These are phyloP conservation scores for Dipodomys spectabilis DNA, from an alignment of 2,113 vertebrate species.

Conservation along the genomic window DNA sequence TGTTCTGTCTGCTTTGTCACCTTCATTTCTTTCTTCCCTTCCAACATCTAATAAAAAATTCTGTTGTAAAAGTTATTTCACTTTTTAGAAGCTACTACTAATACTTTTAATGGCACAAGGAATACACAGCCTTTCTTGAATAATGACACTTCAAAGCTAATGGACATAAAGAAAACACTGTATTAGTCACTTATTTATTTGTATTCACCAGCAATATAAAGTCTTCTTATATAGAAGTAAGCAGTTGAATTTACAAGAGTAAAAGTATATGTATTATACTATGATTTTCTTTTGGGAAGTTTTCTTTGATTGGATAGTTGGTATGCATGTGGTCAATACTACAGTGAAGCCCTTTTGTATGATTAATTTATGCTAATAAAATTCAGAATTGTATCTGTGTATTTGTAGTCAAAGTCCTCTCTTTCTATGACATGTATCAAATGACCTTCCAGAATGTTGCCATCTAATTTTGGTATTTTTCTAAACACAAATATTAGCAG, in stretches of 20 bases:
- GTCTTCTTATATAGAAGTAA: neutral
- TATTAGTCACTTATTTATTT: neutral
- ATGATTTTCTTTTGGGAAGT: neutral
- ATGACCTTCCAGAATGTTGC: neutral
- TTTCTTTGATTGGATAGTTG: no score
- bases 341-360: no score
- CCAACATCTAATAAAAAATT: neutral
- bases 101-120: neutral
- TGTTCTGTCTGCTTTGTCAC: neutral
- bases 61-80: neutral
- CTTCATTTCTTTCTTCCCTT: neutral
- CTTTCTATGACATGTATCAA: neutral
- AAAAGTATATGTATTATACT: neutral
- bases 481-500: neutral
- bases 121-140: conserved; percentile 13
- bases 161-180: neutral
- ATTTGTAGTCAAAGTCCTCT: neutral
- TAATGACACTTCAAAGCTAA: neutral
- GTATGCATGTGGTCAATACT: no score
- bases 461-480: neutral
- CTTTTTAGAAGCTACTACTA: neutral
- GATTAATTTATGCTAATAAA: no score
- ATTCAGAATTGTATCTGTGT: neutral
- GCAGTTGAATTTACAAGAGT: neutral
- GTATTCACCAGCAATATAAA: neutral